Base-by-base conservation (phyloP, 2,113 vertebrate species). In the Psettodes erumei region DNA sequence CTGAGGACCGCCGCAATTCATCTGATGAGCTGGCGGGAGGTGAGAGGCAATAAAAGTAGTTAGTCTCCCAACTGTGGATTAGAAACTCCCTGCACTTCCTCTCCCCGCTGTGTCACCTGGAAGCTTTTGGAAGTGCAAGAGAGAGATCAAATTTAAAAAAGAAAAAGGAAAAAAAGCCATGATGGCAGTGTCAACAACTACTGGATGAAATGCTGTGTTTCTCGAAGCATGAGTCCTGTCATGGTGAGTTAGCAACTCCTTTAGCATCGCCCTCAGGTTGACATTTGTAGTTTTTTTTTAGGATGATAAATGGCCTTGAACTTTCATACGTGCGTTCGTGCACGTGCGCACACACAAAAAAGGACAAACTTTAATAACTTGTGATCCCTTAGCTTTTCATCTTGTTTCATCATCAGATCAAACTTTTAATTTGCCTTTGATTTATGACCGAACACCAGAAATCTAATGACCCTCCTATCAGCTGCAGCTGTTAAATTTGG, bases 1-100 rank as follows among this genome's bases (percentile, higher is more conserved):
- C 64, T 63, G 85, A 86, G 78, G 23, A 69, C 37, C 47, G 60
- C 30, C 63, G 65, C 63, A 73, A 90, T 90, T 80, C 73, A 89
- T 90, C 73, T 55, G 62, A 69, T 70, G 25, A 73, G 67, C 45
- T 58, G 60, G 67, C 32, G 62, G 56, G 50, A 75, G 73, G 54
- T 67, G 30, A 79, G 42, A 81, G 71, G 75, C 68, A 82, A 59
- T 59, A 45, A 75, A 69, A 74, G 62, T 35, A 33, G 23, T 53
- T 33, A 25, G 37, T 65, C 78, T 77, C 40, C 67, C 48, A 51
- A 33, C 64, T 77, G 55, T 71, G 72, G 54, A 73, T 66, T 64
- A 82, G 51, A 64, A 75, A 30, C 32, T 6, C n/a, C 56, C n/a
- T 25, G 2, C 37, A 27, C 18, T 38, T n/a, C 11, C 5, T 18